Evolutionary conservation across 92 coral and sea anemone species (phyloP), one percentile per base, ranked within the genome.

Genomic region (Metridium senile): DNA sequence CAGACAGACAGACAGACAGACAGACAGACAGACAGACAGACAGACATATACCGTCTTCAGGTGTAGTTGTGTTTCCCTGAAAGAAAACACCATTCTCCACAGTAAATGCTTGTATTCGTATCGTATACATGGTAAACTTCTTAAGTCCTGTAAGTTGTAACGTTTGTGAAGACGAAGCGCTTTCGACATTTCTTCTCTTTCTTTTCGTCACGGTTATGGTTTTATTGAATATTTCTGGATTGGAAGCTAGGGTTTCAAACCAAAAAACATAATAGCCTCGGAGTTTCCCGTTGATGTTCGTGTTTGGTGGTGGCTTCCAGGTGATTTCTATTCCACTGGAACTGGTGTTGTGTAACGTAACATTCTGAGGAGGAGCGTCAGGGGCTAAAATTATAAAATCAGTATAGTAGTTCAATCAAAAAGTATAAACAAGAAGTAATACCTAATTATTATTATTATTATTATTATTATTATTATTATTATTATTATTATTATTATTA

Each of bases 91-190:
- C 93, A 2, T 62, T 26, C 22, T 61, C 81, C 11, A 58, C 52
- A 17, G 93, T 84, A 22, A 88, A 86, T 1, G 80, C 89, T 26
- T 54, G 78, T n/a, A 88, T 71, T 75, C 84, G 78, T 35, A 88
- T 78, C 13, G 79, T 84, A 52, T 88, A 88, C 67, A 75, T 77
- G 35, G 93, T 88, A 66, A 61, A 88, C 72, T 79, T 84, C 73
- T 70, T 61, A 19, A 88, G 66, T 21, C 70, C 76, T 31, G 39
- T 31, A 31, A 79, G 29, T 9, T 64, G 26, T 0, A 79, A 17
- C 18, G 76, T 79, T 34, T 68, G 75, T 30, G 47, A 26, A 54
- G 74, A 23, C 18, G 47, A 47, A 28, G 26, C 32, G 21, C 68
- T 43, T 9, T 33, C 39, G 17, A 45, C 76, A 35, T 31, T 34